Base-by-base conservation (phyloP, 2,113 vertebrate species). In the Echinops telfairi region DNA sequence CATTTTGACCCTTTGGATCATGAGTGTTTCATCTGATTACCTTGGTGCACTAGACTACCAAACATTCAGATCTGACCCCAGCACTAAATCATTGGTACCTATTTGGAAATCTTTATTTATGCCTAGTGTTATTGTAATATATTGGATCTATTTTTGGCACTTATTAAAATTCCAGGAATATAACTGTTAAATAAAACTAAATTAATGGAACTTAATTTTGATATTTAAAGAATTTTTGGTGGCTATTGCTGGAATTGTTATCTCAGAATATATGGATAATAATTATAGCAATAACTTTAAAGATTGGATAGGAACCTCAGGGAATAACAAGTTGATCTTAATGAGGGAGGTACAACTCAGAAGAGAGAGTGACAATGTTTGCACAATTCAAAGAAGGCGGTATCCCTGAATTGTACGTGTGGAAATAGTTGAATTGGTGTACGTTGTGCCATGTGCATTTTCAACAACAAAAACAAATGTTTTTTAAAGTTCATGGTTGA, bases 111-210 rank as follows among this genome's bases (percentile, higher is more conserved):
- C 31, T 70, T 47, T 80, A 79, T 76, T 3, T 70, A 19, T 33
- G 1, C 2, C 22, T 76, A 58, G 0, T 4, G 57, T 73, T 86
- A 33, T 47, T 60, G 2, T 82, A 64, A 43, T 62, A 77, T 66
- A 38, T 22, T 86, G 19, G 80, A 58, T 68, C 31, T 6, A 78
- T 38, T 62, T 92, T 86, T 57, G 20, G 38, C 27, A 68, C 14
- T 43, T 2, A 68, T 40, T 70, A 27, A 83, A 12, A 90, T 87
- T 81, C 33, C 17, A 83, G 79, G 78, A 87, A 81, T 31, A 7
- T 7, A 33, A 7, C 43, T 57, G 29, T 57, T 79, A 76, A 86
- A 89, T 66, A 95, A 83, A 86, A 3, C 29, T 78, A 86, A 88
- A 77, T 70, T 27, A 84, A 71, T 36, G 17, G 2, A n/a, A 36